Conservation (phyloP, 1,140 invertebrate species). For the Rhysida immarginata region DNA sequence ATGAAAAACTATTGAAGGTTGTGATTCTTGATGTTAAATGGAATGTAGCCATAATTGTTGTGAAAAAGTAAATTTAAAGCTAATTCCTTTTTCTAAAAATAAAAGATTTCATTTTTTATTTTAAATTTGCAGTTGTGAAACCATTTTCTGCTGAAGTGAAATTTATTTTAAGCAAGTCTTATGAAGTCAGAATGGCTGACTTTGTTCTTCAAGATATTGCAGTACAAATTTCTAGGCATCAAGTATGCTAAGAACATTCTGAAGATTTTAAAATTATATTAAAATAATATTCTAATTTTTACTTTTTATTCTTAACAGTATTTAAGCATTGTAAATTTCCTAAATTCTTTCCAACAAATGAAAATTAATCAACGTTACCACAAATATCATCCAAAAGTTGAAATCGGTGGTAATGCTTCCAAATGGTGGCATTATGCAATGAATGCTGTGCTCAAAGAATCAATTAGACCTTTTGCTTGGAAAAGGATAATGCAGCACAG, state of each 20-base stretch:
- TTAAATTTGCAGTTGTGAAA: conserved; percentile 41
- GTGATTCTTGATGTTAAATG: too few relatives aligned
- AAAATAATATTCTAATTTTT: neutral
- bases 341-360: conserved; percentile 49
- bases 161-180: conserved; percentile 56
- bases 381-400: conserved; percentile 33
- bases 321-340: conserved; percentile 45
- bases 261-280: neutral
- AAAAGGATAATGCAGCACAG: conserved; percentile 47
- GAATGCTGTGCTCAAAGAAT: conserved; percentile 50
- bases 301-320: conserved; percentile 29
- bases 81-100: conserved; percentile 4
- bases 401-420: conserved; percentile 28
- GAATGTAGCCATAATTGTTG: too few relatives aligned
- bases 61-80: too few relatives aligned
- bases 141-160: conserved; percentile 64
- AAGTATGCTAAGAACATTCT: conserved; percentile 29
- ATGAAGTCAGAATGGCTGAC: conserved; percentile 51
- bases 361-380: conserved; percentile 46
- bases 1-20: too few relatives aligned
- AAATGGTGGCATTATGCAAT: conserved; percentile 66
- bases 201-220: conserved; percentile 61
- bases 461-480: conserved; percentile 57
- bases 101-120: too few relatives aligned
- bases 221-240: conserved; percentile 49